Conservation (phyloP, 2,113 vertebrate genomes). For the Piprites chloris region DNA sequence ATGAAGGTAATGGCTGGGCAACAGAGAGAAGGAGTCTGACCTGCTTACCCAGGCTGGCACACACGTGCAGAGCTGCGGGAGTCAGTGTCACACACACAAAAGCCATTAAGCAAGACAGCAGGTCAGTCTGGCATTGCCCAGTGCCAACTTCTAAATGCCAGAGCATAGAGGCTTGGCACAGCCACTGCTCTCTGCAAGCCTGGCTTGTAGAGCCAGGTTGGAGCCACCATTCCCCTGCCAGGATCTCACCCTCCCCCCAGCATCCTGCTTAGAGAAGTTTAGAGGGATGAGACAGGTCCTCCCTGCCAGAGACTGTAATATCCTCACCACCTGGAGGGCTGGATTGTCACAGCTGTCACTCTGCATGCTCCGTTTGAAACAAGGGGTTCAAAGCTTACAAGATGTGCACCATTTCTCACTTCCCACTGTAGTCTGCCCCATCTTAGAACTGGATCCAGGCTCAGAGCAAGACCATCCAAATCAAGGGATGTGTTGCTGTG, state of each 20-base stretch:
- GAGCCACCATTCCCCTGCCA: not conserved
- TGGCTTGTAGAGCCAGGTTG: not conserved
- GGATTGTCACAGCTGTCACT: not conserved
- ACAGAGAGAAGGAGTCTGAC: constrained; percentile 14
- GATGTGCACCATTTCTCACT: not conserved
- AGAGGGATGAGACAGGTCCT: not conserved
- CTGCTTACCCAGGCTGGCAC: constrained; percentile 51
- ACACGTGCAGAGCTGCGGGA: not conserved
- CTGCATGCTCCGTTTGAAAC: not conserved
- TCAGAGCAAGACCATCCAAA: not conserved
- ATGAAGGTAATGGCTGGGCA: not conserved
- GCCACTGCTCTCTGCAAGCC: not conserved
- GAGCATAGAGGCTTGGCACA: not conserved
- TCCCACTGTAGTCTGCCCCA: not conserved
- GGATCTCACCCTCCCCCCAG: not conserved
- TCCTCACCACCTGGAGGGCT: constrained; percentile 1
- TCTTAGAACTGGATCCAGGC: not conserved
- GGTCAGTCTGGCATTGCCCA: constrained; percentile 39
- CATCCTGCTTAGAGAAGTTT: not conserved
- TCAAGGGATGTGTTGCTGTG: not conserved
- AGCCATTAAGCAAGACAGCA: constrained; percentile 58
- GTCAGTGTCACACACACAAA: constrained; percentile 33
- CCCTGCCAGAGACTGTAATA: not conserved
- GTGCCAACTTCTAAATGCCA: constrained; percentile 48
- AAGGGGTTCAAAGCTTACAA: not conserved